Base-by-base conservation (phyloP, 2,888 invertebrate genomes). In the Chymomyza fuscimana region DNA sequence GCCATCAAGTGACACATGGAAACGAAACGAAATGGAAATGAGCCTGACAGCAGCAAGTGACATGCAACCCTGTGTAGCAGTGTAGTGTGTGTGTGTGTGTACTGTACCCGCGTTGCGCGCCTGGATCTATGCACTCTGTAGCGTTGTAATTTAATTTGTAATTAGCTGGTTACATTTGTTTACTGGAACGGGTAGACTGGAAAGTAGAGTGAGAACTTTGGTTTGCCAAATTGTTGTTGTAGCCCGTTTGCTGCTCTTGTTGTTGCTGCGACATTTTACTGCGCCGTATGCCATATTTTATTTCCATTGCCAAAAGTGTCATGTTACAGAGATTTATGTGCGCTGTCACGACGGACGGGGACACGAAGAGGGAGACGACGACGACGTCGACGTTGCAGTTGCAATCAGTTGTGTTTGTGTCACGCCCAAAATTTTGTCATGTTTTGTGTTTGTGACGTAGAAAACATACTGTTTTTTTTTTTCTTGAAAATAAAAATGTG, bases 221-320 rank as follows among this genome's bases (percentile, higher is more conserved):
- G 2, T 22, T 25, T 58, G 19, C 25, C 58, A 58, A 22, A 22
- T 25, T 58, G 22, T 56, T 56, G 16, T 1, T n/a, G 16, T 10
- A 58, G 25, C 9, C 5, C 90, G 88, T 60, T 6, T 64, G 60
- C 9, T 74, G 64, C 25, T 75, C 69, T 19, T 78, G 73, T 15
- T 71, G 71, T 78, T 77, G 86, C 83, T 88, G 88, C 90, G 88
- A 89, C 90, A 90, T 88, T 89, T 88, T 87, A 82, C 78, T 83
- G 82, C 83, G 78, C 73, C 79, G 83, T 81, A 87, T 87, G 81
- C 89, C 90, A 91, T 91, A 91, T 90, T 89, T 91, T 91, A 90
- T 90, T 89, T 89, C 86, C 89, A 90, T 90, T 91, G 91, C 91
- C 91, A 91, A 91, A 91, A 91, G 91, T 91, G 91, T 91, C 91